Evolutionary conservation across 2,888 invertebrate genomes (phyloP), one percentile per base, ranked within the genome.

Genomic region (Epinotia nisella): DNA sequence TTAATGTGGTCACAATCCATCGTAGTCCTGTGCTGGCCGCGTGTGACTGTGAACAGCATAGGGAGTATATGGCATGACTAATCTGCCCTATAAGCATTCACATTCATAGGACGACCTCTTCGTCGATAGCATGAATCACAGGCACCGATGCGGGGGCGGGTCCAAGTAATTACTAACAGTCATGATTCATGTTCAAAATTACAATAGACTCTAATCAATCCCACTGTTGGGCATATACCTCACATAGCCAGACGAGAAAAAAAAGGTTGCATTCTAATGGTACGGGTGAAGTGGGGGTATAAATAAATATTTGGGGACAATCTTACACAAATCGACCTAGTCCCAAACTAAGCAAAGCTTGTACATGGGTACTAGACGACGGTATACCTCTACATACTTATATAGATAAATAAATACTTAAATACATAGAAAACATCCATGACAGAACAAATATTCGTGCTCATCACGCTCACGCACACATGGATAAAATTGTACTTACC

Each of bases 11-110:
- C 74, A 75, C 77, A 87, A 88, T 90, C 87, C 76, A 75, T 76
- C 78, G 78, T 80, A 78, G 85, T 89, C 89, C 88, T 82, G 82
- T 78, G 81, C 81, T 82, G 81, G 83, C 83, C 83, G 86, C 87
- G 89, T 91, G 90, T 87, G 91, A 91, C 89, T 91, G 90, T 87
- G 91, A 91, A 88, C 87, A 84, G 79, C 80, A 76, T 78, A 81
- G 78, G 78, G 78, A 85, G 80, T 83, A 88, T 88, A 85, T 86
- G 84, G 88, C 87, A 88, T 90, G 86, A 87, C 86, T 91, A 90
- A 91, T 90, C 89, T 87, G 78, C 77, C 85, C 81, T 82, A 82
- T 90, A 90, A 85, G 82, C 84, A 91, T 91, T 89, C 90, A 87
- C 84, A 91, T 91, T 89, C 91, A 88, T 75, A 78, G 71, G 72